A percentile compares a stretch with the other conserved stretches of the same genome.
phyloP scores from a whole-genome alignment of 2,113 vertebrate species.

The Menura novaehollandiae region DNA sequence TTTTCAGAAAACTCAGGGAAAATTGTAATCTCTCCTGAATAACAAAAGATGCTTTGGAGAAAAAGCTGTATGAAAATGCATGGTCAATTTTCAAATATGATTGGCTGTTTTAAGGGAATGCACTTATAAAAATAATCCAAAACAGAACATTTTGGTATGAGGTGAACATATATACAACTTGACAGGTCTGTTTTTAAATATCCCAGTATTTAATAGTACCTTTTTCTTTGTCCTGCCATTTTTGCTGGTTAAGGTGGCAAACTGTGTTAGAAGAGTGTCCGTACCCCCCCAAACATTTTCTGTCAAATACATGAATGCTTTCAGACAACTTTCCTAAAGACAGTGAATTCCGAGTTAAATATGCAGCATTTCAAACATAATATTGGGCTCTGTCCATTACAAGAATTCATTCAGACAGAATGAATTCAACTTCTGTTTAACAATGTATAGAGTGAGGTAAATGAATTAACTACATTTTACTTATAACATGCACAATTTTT shows the following conservation, averaged over 20 bases:
- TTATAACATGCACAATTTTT: not conserved
- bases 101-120: not conserved
- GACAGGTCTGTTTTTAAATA: conserved; percentile 40
- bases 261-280: not conserved
- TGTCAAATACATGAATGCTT: conserved; percentile 13
- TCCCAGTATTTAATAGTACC: not conserved
- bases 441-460: not conserved
- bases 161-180: not conserved
- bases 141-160: conserved; percentile 27
- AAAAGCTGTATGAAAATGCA: not conserved
- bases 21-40: conserved; percentile 32
- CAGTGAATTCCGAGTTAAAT: not conserved
- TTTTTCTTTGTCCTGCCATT: not conserved
- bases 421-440: not conserved
- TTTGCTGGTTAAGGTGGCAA: not conserved
- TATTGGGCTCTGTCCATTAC: not conserved
- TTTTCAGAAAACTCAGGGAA: conserved; percentile 36
- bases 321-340: conserved; percentile 4
- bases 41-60: conserved; percentile 34
- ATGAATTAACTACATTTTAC: not conserved
- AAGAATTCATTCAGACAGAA: no score
- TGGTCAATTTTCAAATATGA: not conserved
- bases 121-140: conserved; percentile 46
- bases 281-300: not conserved
- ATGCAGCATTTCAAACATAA: not conserved